Percentiles rank a stretch among this genome's conserved stretches.
Evolutionary conservation across 1,140 invertebrate species (phyloP).

Genomic region (Sinonovacula constricta): DNA sequence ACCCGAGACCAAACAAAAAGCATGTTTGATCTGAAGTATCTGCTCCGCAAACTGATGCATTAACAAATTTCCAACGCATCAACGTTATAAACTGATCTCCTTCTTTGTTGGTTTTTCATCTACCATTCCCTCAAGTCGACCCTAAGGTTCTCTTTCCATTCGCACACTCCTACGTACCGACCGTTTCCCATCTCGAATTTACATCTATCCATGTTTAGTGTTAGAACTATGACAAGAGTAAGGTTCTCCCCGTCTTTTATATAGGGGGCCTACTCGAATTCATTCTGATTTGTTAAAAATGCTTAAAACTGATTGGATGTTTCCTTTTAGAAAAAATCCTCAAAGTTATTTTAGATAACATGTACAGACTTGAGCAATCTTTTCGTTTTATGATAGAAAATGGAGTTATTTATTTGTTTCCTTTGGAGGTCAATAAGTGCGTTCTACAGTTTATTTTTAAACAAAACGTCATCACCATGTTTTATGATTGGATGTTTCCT

Average conservation of each 20-base stretch:
- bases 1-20: too few relatives aligned
- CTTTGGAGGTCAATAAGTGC: too few relatives aligned
- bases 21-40: background rate
- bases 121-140: background rate
- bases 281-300: background rate
- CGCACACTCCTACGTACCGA: background rate
- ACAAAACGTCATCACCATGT: too few relatives aligned
- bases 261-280: background rate
- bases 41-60: background rate
- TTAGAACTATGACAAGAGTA: conserved; percentile 1
- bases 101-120: background rate
- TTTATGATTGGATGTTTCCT: too few relatives aligned
- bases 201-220: conserved; percentile 1
- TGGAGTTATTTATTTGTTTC: too few relatives aligned
- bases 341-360: too few relatives aligned
- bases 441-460: too few relatives aligned
- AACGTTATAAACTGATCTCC: background rate
- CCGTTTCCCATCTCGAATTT: background rate
- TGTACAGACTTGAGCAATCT: too few relatives aligned
- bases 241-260: background rate
- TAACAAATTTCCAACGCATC: background rate
- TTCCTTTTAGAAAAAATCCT: too few relatives aligned
- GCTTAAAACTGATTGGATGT: too few relatives aligned
- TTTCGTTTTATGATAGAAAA: too few relatives aligned
- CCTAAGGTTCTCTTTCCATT: background rate